Base-by-base conservation (phyloP, 2,113 vertebrate genomes). In the Podarcis muralis region DNA sequence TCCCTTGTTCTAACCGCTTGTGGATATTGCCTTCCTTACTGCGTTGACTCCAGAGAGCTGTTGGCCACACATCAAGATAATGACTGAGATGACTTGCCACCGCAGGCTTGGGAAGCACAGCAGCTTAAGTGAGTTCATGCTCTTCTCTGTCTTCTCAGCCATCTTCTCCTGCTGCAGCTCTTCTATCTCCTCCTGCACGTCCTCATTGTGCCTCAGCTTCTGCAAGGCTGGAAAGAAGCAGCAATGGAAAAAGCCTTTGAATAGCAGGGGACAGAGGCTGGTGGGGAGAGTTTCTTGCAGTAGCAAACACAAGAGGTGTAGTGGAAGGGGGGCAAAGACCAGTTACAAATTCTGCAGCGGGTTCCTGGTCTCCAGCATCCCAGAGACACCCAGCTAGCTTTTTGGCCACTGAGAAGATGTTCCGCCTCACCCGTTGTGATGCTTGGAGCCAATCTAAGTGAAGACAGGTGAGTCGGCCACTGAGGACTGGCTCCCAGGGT, bases 1-100 rank as follows among this genome's bases (percentile, higher is more conserved):
- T 6, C 68, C 9, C 68, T 69, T 8, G 68, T 11, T 69, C 68
- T 5, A 11, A n/a, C 20, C 40, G 1, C 40, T 43, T 3, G 5
- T 43, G 4, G 22, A 43, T 7, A 6, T 35, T 20, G 57, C 18
- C 3, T 65, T 25, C 30, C 97, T 92, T 95, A 99, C 98, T 85
- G 90, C 98, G 0, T 99, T 99, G 88, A 99, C 91, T n/a, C 98
- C 98, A 0, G 98, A 99, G 90, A 99, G 97, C 97, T 99, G 99
- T 95, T 99, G 98, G 65, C 98, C 98, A 90, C 96, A 98, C 91
- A 95, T 99, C 96, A 99, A 96, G 92, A 97, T 20, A 1, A 98
- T 57, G 89, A 98, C 88, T 30, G 98, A 98, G 92, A 98, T 80
- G 78, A 99, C 95, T 95, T 99, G 99, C 99, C 98, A 99, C 66